Conservation (phyloP, 1,140 invertebrate genomes). For the Brachionus manjavacas region DNA sequence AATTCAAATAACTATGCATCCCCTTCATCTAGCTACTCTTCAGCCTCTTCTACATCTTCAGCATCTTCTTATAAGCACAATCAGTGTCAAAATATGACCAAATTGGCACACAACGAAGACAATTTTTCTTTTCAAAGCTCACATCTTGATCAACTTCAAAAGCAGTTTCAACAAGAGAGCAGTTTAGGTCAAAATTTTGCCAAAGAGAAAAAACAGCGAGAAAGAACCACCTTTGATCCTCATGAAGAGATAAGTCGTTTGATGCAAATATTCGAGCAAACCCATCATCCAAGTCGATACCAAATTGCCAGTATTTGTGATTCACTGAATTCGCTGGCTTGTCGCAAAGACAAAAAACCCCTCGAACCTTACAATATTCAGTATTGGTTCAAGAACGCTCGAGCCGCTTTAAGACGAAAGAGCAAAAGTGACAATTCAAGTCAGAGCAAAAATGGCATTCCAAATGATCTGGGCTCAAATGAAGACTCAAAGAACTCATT, state of each 20-base stretch:
- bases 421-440: neutral
- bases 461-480: conserved; percentile 15
- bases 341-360: conserved; percentile 63
- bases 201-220: conserved; percentile 45
- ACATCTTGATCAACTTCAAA: neutral
- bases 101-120: neutral
- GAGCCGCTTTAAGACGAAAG: conserved; percentile 80
- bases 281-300: conserved; percentile 76
- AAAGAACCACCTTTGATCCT: conserved; percentile 75
- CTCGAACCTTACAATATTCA: conserved; percentile 94
- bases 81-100: neutral
- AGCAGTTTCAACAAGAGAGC: neutral
- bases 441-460: conserved; percentile 21
- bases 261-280: conserved; percentile 89
- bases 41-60: conserved; percentile 22
- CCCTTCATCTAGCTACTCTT: conserved; percentile 25
- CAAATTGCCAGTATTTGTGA: conserved; percentile 63
- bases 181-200: neutral
- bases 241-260: conserved; percentile 87
- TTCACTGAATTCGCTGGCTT: conserved; percentile 1
- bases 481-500: conserved; percentile 42
- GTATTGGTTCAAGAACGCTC: conserved; percentile 97
- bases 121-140: neutral
- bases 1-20: conserved; percentile 20
- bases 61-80: neutral